Evolutionary conservation across 1,140 invertebrate genomes (phyloP), one percentile per base, ranked within the genome.

Genomic region (Calycopis cecrops): DNA sequence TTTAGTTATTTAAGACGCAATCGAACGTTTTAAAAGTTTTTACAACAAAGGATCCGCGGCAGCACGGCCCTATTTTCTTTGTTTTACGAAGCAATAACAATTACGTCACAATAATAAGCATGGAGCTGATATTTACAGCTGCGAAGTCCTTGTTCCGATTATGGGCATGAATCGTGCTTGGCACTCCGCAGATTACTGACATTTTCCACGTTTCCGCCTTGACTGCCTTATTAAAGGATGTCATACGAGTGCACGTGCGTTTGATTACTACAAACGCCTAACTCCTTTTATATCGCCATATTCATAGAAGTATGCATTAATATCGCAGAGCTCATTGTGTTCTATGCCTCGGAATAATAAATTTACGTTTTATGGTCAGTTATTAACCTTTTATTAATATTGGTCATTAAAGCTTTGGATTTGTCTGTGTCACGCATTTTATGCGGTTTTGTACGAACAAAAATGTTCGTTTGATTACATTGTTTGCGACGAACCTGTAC

Each of bases 171-270:
- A 71, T 86, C 81, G 81, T 86, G 79, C 78, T 73, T 72, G 60
- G 59, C 55, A 70, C 71, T 70, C 66, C 60, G 65, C 76, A 80
- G 71, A 85, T 84, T 81, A 76, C 80, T 79, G 73, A 83, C 79
- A 86, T 86, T 86, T 84, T 86, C 78, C 72, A 82, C 72, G 73
- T 86, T 86, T 86, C 83, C 83, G 81, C 71, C 78, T 84, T 59
- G 64, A 78, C 51, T 81, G 70, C 76, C 79, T 78, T 86, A 82
- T 83, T 80, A 75, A 77, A 84, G 75, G 79, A 84, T 85, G 81
- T 81, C 81, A 74, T 79, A 71, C 44, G 47, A 57, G n/a, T 65
- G 66, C 78, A 84, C 69, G 76, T 78, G 69, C 65, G 59, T 69
- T 66, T 60, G 51, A 71, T 77, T 68, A 73, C 72, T 73, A 67